Percentiles rank a stretch among this genome's conserved stretches.
Evolutionary conservation across 2,888 invertebrate species (phyloP).

Genomic region (Anthophora plumipes): DNA sequence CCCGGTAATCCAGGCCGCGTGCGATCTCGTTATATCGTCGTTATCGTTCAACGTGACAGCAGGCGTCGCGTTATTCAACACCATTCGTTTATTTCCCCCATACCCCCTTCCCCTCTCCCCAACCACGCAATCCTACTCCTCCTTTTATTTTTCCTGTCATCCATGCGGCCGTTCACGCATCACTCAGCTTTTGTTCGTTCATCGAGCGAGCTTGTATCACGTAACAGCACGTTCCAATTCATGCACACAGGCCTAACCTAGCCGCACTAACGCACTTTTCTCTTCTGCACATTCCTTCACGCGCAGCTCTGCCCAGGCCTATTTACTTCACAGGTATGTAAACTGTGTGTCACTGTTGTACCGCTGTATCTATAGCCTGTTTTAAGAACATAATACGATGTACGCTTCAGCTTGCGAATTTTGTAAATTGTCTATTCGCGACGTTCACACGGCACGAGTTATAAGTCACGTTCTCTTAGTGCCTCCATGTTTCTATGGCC

Average conservation of each 20-base stretch:
- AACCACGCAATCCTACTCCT: too few relatives aligned
- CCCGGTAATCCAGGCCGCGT: slow-evolving; percentile 30
- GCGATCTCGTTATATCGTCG: slow-evolving; percentile 40
- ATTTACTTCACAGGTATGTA: slow-evolving; percentile 77
- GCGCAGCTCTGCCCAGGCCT: slow-evolving; percentile 75
- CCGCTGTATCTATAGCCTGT: neutral
- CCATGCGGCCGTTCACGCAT: slow-evolving; percentile 24
- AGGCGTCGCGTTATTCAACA: slow-evolving; percentile 41
- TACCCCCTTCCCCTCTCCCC: too few relatives aligned
- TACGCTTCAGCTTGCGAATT: neutral
- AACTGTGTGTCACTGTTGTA: slow-evolving; percentile 22
- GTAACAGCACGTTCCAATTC: slow-evolving; percentile 49
- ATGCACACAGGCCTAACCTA: slow-evolving; percentile 53
- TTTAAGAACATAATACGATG: neutral
- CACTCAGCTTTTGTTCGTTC: slow-evolving; percentile 21
- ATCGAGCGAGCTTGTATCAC: slow-evolving; percentile 35
- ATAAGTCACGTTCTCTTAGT: too few relatives aligned
- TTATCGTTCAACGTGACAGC: slow-evolving; percentile 38
- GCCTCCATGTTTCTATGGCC: too few relatives aligned
- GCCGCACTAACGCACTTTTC: slow-evolving; percentile 74
- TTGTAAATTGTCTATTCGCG: neutral
- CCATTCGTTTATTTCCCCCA: slow-evolving; percentile 40
- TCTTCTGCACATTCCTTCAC: slow-evolving; percentile 71
- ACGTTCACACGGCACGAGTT: neutral
- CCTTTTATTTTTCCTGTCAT: neutral